Conservation (phyloP, 2,113 vertebrate species). For the Catharus fuscescens region DNA sequence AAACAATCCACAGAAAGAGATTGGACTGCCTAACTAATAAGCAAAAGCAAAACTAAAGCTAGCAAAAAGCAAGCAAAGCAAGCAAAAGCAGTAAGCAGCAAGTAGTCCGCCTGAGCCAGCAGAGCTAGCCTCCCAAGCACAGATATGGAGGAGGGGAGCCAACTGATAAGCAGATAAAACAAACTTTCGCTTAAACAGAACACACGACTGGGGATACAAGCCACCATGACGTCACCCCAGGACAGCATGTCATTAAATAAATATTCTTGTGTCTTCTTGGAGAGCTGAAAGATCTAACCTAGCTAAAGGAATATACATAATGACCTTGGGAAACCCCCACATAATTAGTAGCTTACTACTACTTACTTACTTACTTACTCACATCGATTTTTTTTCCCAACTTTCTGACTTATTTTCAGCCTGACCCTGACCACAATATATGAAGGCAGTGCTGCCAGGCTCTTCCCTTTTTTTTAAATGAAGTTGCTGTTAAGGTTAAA, state of each 20-base stretch:
- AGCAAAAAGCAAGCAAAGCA: no score
- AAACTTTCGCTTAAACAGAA: no score
- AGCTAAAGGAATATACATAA: not conserved
- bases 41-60: no score
- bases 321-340: not conserved
- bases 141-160: no score
- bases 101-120: no score
- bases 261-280: not conserved
- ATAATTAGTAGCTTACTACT: not conserved
- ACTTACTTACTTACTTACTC: not conserved
- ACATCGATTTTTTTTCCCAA: fast-evolving
- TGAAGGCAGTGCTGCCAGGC: not conserved
- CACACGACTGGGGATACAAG: no score
- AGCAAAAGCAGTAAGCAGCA: no score
- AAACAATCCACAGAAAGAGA: no score
- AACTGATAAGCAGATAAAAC: no score
- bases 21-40: no score
- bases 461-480: not conserved
- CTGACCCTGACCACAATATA: not conserved
- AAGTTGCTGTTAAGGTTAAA: not conserved
- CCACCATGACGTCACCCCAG: no score
- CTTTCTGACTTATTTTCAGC: not conserved
- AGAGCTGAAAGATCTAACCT: not conserved
- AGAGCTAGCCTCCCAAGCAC: no score
- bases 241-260: not conserved